These are phyloP conservation scores for Erannis defoliaria DNA, from an alignment of 2,888 invertebrate species.

Conservation along the genomic window DNA sequence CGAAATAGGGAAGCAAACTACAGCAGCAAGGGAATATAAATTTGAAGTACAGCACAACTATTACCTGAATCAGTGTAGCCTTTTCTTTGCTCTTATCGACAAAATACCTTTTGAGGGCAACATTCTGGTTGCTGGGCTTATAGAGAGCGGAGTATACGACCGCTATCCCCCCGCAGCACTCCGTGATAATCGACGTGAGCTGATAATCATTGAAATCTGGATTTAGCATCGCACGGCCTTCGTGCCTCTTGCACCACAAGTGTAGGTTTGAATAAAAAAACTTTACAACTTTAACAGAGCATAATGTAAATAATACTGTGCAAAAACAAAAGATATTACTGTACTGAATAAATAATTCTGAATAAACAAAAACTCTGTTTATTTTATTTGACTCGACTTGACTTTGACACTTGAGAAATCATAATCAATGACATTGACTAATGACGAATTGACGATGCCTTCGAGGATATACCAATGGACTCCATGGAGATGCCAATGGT, in stretches of 20 bases:
- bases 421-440: too few relatives aligned
- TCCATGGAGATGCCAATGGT: too few relatives aligned
- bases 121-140: constrained; percentile 88
- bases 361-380: constrained; percentile 7
- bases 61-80: constrained; percentile 86
- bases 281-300: constrained; percentile 8
- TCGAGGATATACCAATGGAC: too few relatives aligned
- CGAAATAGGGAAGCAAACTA: not conserved
- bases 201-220: constrained; percentile 88
- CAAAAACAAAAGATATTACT: not conserved
- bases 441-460: too few relatives aligned
- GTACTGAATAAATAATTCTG: not conserved
- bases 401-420: too few relatives aligned
- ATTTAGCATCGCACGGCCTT: constrained; percentile 80
- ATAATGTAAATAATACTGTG: constrained; percentile 15
- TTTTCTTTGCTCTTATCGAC: constrained; percentile 90
- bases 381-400: too few relatives aligned
- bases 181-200: constrained; percentile 89
- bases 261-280: not conserved
- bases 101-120: constrained; percentile 92
- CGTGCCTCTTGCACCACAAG: not conserved
- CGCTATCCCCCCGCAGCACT: constrained; percentile 90
- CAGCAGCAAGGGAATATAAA: not conserved
- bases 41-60: not conserved
- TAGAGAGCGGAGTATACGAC: constrained; percentile 91